Conservation (phyloP, 2,113 vertebrate genomes). For the Colossoma macropomum region DNA sequence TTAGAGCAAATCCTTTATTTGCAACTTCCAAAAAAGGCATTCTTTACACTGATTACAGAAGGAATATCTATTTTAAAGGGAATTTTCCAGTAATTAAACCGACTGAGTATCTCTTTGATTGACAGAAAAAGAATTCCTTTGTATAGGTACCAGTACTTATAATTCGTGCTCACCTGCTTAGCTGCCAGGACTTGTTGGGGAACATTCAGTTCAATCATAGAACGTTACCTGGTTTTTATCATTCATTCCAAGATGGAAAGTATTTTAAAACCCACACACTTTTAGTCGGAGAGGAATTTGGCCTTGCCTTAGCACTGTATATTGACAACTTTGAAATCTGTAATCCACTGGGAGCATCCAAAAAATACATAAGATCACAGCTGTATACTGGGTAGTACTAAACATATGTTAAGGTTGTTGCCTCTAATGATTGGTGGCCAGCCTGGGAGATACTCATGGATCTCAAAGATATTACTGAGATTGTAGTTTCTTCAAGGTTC, state of each 20-base stretch:
- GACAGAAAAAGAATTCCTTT: conserved; percentile 28
- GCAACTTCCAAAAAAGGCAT: not conserved
- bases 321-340: not conserved
- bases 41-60: conserved; percentile 50
- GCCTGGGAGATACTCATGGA: conserved; percentile 30
- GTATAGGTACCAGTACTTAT: conserved; percentile 41
- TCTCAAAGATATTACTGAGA: conserved; percentile 17
- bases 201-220: conserved; percentile 24
- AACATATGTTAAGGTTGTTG: conserved; percentile 49
- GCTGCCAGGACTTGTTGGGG: conserved; percentile 10
- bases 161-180: conserved; percentile 36
- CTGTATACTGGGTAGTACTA: conserved; percentile 49
- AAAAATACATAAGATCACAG: conserved; percentile 46
- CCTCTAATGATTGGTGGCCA: conserved; percentile 27
- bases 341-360: conserved; percentile 37
- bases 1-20: not conserved
- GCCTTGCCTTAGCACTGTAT: not conserved
- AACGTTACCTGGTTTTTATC: not conserved
- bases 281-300: not conserved
- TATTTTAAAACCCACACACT: conserved; percentile 32
- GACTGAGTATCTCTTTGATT: conserved; percentile 39
- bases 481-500: conserved; percentile 4
- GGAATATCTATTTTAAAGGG: conserved; percentile 40
- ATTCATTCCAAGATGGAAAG: conserved; percentile 15
- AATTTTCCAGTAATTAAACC: conserved; percentile 43